Percentiles rank a stretch among this genome's conserved stretches.
Conservation (phyloP, 1,140 invertebrate genomes). For the Papilio aristodemus region DNA sequence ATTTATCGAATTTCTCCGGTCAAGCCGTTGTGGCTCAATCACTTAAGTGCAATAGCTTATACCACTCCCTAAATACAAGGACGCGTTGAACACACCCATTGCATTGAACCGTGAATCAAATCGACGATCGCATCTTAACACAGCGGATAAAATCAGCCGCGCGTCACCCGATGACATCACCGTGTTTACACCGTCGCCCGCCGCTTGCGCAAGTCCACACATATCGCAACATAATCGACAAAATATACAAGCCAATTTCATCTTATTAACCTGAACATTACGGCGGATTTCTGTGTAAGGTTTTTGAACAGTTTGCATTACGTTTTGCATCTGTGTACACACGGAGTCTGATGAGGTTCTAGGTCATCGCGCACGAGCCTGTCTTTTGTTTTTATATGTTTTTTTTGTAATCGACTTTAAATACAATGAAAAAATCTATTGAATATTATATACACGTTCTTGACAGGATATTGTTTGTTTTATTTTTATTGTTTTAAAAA, state of each 20-base stretch:
- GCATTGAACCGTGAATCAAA: constrained; percentile 26
- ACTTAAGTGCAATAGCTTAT: not conserved
- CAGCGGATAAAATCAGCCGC: constrained; percentile 3
- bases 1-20: too few species aligned
- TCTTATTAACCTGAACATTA: not conserved
- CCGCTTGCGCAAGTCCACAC: constrained; percentile 46
- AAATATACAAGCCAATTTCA: not conserved
- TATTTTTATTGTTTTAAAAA: not conserved
- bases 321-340: constrained; percentile 42
- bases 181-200: constrained; percentile 49
- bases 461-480: not conserved
- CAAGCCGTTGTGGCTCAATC: too few species aligned
- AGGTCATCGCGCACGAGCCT: constrained; percentile 59
- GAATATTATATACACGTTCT: not conserved
- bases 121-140: constrained; percentile 1
- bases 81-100: not conserved
- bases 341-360: constrained; percentile 53
- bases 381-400: constrained; percentile 47
- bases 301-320: not conserved
- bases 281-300: not conserved
- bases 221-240: constrained; percentile 23
- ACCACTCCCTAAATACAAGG: not conserved
- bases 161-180: constrained; percentile 59
- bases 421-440: not conserved
- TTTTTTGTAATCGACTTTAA: constrained; percentile 3